These are phyloP conservation scores for Manacus vitellinus DNA, from an alignment of 2,113 vertebrate species.

Conservation along the genomic window DNA sequence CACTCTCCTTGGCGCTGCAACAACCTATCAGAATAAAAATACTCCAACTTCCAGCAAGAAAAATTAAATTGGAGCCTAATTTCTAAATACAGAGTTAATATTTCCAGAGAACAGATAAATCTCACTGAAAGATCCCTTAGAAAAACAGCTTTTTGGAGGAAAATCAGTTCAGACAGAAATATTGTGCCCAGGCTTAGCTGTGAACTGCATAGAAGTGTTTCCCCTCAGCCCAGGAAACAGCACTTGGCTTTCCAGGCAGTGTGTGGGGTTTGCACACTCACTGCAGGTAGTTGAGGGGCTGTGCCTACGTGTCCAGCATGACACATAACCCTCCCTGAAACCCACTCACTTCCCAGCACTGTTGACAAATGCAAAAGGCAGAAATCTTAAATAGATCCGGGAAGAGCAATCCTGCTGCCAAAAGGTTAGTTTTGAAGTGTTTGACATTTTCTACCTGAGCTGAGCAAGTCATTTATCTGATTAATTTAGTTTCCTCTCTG, in stretches of 20 bases:
- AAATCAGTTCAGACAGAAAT: background rate
- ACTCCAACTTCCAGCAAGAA: background rate
- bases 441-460: conserved; percentile 52
- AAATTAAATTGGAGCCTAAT: background rate
- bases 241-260: background rate
- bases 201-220: background rate
- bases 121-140: background rate
- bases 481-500: conserved; percentile 52
- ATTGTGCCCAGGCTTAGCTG: background rate
- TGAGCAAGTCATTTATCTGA: conserved; percentile 66
- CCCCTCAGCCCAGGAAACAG: background rate
- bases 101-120: background rate
- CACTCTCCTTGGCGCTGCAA: background rate
- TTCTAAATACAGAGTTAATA: background rate
- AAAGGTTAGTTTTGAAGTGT: conserved; percentile 60
- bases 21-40: background rate
- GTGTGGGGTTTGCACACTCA: accelerated
- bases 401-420: conserved; percentile 48
- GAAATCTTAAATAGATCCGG: conserved; percentile 38
- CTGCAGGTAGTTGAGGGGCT: background rate
- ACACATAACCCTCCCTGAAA: background rate
- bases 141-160: background rate
- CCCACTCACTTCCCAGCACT: background rate
- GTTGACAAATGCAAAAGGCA: conserved; percentile 49
- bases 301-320: background rate